Base-by-base conservation (phyloP, 2,113 vertebrate species). In the Orientallactaga bullata region DNA sequence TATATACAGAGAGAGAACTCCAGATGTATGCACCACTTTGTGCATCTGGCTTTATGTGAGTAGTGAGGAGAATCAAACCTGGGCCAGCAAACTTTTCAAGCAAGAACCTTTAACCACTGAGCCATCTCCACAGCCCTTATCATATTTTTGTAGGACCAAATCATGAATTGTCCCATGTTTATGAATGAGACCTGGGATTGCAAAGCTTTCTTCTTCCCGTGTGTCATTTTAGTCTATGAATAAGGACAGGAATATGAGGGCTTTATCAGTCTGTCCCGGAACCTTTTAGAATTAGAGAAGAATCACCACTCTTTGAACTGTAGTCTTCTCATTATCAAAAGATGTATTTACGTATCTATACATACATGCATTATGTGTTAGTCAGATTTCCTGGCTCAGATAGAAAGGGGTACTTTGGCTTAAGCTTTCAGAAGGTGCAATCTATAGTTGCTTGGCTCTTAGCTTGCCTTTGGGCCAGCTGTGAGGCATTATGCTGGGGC, bases 321-420 rank as follows among this genome's bases (percentile, higher is more conserved):
- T 26, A 77, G 85, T 89, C 37, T 82, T 16, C 58, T 93, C 51
- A 83, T 90, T 72, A 89, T 87, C 32, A 88, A 78, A 85, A 89
- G n/a, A 23, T n/a, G 9, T 73, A 37, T 13, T 24, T 39, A 69
- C 23, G 35, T 66, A 37, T n/a, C 74, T 28, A 18, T 24, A 74
- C 2, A 76, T 37, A 80, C 0, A 9, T 28, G 9, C 11, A 55
- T 77, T 72, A 17, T 37, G 21, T 26, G 39, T 30, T 65, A 66
- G 60, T 35, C 39, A 37, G 18, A 26, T 73, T 87, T 81, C 28
- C 8, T 39, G 2, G 42, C 26, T 32, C n/a, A 58, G 16, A 13
- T 60, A 10, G 47, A 66, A 82, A 65, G 15, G 11, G 66, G 74
- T 88, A 74, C 39, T 93, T 74, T 39, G 42, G 68, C 13, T n/a